These are phyloP conservation scores for Myotis pilosus DNA, from an alignment of 2,797 vertebrate species.

Conservation along the genomic window DNA sequence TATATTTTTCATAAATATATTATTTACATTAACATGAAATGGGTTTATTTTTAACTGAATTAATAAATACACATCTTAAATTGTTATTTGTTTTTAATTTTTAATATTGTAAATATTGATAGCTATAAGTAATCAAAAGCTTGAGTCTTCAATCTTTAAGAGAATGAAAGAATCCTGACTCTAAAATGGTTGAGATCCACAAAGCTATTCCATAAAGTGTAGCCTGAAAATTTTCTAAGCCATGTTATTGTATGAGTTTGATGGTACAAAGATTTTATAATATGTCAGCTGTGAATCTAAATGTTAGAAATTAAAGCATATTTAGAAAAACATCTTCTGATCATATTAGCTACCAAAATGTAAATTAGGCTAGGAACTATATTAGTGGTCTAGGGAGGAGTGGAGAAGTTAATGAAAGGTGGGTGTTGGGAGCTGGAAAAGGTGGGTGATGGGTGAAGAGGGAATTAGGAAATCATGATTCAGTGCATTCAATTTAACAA, in stretches of 20 bases:
- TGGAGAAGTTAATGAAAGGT: not conserved
- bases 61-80: not conserved
- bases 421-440: not conserved
- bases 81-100: not conserved
- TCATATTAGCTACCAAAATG: not conserved
- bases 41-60: not conserved
- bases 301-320: not conserved
- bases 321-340: not conserved
- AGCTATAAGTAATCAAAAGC: not conserved
- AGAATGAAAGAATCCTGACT: not conserved
- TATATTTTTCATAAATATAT: not conserved
- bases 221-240: not conserved
- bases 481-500: not conserved
- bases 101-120: not conserved
- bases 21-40: not conserved
- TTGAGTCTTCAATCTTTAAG: constrained; percentile 8
- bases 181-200: not conserved
- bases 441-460: not conserved
- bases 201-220: not conserved
- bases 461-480: not conserved
- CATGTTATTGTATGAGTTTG: not conserved
- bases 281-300: not conserved
- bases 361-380: not conserved
- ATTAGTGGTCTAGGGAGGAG: not conserved
- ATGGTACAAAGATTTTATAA: not conserved